These are phyloP conservation scores for Eolophus roseicapilla DNA, from an alignment of 2,113 vertebrate genomes.

Conservation along the genomic window DNA sequence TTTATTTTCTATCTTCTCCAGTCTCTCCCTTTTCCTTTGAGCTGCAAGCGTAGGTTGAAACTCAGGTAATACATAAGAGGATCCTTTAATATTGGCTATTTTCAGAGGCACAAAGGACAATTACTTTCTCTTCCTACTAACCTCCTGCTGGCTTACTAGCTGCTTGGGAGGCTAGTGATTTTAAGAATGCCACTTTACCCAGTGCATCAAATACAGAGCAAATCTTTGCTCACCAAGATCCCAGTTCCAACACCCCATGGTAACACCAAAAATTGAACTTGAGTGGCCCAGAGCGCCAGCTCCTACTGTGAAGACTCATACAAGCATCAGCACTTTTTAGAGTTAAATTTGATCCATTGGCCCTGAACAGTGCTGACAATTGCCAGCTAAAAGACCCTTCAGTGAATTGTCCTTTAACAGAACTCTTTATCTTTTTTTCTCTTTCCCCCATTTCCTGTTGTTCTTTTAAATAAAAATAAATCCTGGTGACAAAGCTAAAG, in stretches of 20 bases:
- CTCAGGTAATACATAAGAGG: slow-evolving; percentile 45
- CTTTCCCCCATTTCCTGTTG: slow-evolving; percentile 39
- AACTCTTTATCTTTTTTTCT: slow-evolving; percentile 51
- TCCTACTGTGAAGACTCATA: slow-evolving; percentile 74
- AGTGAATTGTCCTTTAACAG: slow-evolving; percentile 73
- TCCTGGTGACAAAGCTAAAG: slow-evolving; percentile 62
- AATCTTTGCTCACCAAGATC: slow-evolving; percentile 68
- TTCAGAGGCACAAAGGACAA: slow-evolving; percentile 61
- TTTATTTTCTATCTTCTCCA: slow-evolving; percentile 43
- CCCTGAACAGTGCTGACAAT: slow-evolving; percentile 72
- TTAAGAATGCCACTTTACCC: slow-evolving; percentile 71
- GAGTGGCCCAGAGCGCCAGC: slow-evolving; percentile 65
- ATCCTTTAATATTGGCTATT: slow-evolving; percentile 68
- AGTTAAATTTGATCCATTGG: slow-evolving; percentile 73
- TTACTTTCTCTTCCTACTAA: slow-evolving; percentile 63
- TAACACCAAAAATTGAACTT: slow-evolving; percentile 70
- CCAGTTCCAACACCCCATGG: slow-evolving; percentile 64
- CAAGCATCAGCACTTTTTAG: slow-evolving; percentile 71
- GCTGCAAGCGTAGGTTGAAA: slow-evolving; percentile 6
- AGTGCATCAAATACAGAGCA: slow-evolving; percentile 68
- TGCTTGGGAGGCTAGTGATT: slow-evolving; percentile 66
- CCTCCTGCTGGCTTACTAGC: slow-evolving; percentile 64
- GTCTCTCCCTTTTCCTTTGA: slow-evolving; percentile 15
- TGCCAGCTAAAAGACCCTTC: slow-evolving; percentile 76
- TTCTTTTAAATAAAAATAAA: slow-evolving; percentile 77